A percentile compares a stretch with the other conserved stretches of the same genome.
phyloP scores from a whole-genome alignment of 2,113 vertebrate genomes.

The Petrocephalus microphthalmus region DNA sequence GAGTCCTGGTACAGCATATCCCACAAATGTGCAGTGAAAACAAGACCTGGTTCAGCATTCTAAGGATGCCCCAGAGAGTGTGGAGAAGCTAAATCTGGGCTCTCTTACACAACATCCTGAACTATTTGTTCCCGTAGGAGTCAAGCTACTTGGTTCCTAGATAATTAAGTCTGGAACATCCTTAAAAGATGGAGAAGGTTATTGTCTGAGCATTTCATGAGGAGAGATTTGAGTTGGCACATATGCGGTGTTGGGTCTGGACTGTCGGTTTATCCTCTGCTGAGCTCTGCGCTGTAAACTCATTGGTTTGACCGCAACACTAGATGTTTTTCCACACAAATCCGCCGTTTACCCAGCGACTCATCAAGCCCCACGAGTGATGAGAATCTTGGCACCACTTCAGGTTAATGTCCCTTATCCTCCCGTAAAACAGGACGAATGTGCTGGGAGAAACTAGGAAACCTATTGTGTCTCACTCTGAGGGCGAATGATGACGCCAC shows the following conservation, averaged over 20 bases:
- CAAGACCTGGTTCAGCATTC: background rate
- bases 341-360: background rate
- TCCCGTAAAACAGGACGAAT: background rate
- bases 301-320: background rate
- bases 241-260: background rate
- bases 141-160: background rate
- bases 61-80: background rate
- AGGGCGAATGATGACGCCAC: background rate
- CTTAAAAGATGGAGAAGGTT: background rate
- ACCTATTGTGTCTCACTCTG: background rate
- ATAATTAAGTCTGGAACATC: background rate
- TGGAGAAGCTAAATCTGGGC: background rate
- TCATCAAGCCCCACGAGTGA: background rate
- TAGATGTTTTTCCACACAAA: conserved; percentile 9
- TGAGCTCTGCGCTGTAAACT: background rate
- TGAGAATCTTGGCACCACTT: background rate
- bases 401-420: background rate
- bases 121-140: background rate
- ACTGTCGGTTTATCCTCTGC: background rate
- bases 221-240: background rate
- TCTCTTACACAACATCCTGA: background rate
- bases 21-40: background rate
- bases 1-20: background rate
- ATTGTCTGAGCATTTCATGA: background rate
- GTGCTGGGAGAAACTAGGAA: background rate